Evolutionary conservation across 2,113 vertebrate species (phyloP).

Genomic region (Chionis minor): DNA sequence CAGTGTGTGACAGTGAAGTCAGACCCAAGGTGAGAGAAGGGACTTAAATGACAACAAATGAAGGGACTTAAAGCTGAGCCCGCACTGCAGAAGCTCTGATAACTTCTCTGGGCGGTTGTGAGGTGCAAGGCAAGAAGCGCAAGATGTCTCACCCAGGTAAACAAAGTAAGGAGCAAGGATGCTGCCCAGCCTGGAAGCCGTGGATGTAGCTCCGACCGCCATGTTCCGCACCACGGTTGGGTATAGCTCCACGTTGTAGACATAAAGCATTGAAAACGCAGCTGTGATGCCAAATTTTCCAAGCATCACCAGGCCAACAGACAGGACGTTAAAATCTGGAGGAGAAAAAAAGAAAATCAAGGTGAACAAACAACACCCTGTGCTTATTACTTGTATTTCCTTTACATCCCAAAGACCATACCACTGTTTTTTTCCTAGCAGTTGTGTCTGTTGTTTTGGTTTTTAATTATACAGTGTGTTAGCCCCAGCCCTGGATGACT

Average conservation of each 20-base stretch:
- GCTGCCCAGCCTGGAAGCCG: slow-evolving; percentile 83
- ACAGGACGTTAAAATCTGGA: slow-evolving; percentile 72
- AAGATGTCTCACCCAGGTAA: slow-evolving; percentile 80
- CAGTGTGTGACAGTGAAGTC: neutral
- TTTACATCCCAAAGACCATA: neutral
- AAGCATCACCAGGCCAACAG: slow-evolving; percentile 83
- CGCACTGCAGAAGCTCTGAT: neutral
- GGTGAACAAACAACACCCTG: neutral
- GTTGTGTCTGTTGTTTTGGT: neutral
- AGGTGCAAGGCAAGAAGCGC: neutral
- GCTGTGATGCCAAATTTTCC: slow-evolving; percentile 88
- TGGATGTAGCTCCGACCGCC: slow-evolving; percentile 86
- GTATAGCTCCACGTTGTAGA: slow-evolving; percentile 86
- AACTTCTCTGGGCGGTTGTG: neutral
- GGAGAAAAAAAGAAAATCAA: neutral
- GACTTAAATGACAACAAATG: neutral
- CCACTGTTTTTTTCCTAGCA: neutral
- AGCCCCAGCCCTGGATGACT: neutral
- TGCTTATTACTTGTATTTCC: neutral
- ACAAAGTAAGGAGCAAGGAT: slow-evolving; percentile 88
- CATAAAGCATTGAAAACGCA: slow-evolving; percentile 85
- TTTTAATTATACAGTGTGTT: neutral
- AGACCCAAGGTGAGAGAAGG: neutral
- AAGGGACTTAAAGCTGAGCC: neutral
- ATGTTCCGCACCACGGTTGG: slow-evolving; percentile 87